Base-by-base conservation (phyloP, 2,888 invertebrate species). In the Andrena haemorrhoa region DNA sequence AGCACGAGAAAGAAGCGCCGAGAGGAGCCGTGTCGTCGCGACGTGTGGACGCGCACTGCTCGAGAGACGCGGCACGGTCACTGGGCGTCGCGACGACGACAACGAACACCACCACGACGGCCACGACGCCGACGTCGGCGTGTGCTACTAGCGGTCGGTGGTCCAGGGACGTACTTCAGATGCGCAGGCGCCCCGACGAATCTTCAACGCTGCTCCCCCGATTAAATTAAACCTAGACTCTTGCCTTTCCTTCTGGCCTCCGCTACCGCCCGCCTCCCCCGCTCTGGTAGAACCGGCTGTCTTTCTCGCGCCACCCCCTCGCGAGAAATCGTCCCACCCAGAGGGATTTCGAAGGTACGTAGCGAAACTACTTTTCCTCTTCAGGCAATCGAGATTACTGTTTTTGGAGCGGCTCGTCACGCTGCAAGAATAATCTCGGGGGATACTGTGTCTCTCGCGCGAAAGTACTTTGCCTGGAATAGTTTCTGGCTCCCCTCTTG, bases 81-180 rank as follows among this genome's bases (percentile, higher is more conserved):
- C 83, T 86, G 87, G 85, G 89, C 88, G 89, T 89, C 89, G 86
- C 86, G 79, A 76, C 82, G 81, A 73, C 75, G 73, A 71, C 75
- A 66, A 78, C 76, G 72, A 64, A 74, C 71, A 74, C 53, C 66
- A 79, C 69, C 63, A 85, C 85, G 79, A 82, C 85, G 33, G 74
- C 71, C 64, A 83, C 86, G 80, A 86, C 83, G 80, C 80, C 86
- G 86, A 79, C 79, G 88, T 79, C 89, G 83, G 64, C 85, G 87
- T 79, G 81, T 80, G 85, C 79, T 83, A 87, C 89, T 84, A 86
- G 83, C 81, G 53, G 60, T 76, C 71, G 83, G 70, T 68, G 75
- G 80, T 86, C 81, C 83, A 84, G 84, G 86, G 63, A 65, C 79
- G 71, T 66, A 89, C 66, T 79, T 70, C 81, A 71, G 70, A 76